These are phyloP conservation scores for Bradysia coprophila DNA, from an alignment of 1,140 invertebrate species.

Conservation along the genomic window DNA sequence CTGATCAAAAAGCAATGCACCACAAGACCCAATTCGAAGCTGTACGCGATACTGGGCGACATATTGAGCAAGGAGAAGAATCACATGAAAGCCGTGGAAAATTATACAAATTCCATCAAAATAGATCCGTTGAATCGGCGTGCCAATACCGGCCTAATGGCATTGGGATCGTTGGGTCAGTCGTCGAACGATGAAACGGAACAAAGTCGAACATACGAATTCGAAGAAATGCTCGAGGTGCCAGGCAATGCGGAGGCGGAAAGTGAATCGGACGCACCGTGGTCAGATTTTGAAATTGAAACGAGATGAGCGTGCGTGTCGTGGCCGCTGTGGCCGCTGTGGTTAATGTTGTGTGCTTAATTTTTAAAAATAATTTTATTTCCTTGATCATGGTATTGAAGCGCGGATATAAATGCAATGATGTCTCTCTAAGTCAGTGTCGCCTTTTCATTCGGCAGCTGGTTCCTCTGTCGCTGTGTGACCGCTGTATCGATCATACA, in stretches of 20 bases:
- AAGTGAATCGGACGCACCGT: not conserved
- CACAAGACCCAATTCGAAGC: not conserved
- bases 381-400: no score
- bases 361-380: no score
- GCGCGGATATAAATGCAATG: no score
- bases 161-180: not conserved
- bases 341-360: no score
- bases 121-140: not conserved
- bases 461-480: no score
- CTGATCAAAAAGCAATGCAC: not conserved
- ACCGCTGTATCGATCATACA: constrained; percentile 42
- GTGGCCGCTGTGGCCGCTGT: no score
- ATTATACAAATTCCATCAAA: not conserved
- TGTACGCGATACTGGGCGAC: not conserved
- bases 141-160: not conserved
- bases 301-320: no score
- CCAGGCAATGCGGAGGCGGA: not conserved
- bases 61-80: not conserved
- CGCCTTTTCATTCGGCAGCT: no score
- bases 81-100: not conserved
- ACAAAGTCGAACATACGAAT: not conserved
- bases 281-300: not conserved
- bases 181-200: not conserved
- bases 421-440: no score
- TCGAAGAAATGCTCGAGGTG: not conserved